Evolutionary conservation across 2,888 invertebrate genomes (phyloP).

Genomic region (Alloplasta piceator): DNA sequence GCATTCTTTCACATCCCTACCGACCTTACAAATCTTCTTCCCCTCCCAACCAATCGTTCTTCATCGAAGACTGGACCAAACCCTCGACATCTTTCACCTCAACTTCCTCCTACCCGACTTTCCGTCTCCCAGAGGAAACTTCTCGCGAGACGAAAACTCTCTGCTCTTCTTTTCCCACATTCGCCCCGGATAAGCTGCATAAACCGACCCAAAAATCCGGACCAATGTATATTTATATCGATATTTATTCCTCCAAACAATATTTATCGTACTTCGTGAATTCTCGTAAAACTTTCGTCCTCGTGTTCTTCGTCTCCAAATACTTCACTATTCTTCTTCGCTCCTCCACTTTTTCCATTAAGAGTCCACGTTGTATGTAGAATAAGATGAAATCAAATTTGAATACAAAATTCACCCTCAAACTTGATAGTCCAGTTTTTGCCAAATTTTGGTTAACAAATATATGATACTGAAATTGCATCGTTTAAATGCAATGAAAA

Average conservation of each 20-base stretch:
- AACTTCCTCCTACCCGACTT: conserved; percentile 65
- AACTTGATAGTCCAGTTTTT: too few species aligned
- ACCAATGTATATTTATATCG: conserved; percentile 59
- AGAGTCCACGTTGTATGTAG: too few species aligned
- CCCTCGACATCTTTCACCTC: conserved; percentile 74
- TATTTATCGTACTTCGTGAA: conserved; percentile 60
- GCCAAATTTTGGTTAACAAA: too few species aligned
- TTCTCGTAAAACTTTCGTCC: conserved; percentile 36
- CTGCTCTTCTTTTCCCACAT: neutral
- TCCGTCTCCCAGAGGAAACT: conserved; percentile 50
- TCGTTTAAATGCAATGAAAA: too few species aligned
- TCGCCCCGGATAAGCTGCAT: conserved; percentile 4
- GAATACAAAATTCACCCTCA: too few species aligned
- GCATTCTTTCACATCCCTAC: neutral
- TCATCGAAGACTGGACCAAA: conserved; percentile 49
- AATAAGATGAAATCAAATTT: too few species aligned
- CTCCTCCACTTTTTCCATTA: neutral
- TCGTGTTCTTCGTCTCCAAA: neutral
- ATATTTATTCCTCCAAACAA: conserved; percentile 56
- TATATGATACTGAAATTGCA: too few species aligned
- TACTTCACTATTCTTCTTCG: conserved; percentile 6
- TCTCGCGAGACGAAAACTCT: conserved; percentile 36
- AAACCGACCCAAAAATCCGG: conserved; percentile 27
- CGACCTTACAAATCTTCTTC: conserved; percentile 39
- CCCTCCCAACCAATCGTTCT: conserved; percentile 34